These are phyloP conservation scores for Tachina grossa DNA, from an alignment of 2,888 invertebrate genomes.

Conservation along the genomic window DNA sequence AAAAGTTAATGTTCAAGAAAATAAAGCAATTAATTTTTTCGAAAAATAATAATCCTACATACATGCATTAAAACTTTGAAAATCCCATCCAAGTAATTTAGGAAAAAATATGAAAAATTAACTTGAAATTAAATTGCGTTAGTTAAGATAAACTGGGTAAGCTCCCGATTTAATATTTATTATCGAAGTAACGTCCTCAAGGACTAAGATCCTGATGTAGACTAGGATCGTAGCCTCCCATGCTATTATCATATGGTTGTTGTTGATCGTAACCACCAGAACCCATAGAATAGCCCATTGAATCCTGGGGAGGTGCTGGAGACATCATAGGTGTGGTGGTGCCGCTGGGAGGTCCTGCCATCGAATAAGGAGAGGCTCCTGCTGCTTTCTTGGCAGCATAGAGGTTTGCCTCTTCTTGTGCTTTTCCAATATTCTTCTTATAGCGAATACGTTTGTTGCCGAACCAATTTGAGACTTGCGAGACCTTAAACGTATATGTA, in stretches of 20 bases:
- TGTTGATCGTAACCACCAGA: conserved; percentile 95
- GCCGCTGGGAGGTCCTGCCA: conserved; percentile 94
- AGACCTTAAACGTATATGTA: conserved; percentile 77
- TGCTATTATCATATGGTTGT: conserved; percentile 93
- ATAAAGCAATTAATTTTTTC: conserved; percentile 31
- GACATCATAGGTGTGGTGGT: conserved; percentile 98
- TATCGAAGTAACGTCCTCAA: conserved; percentile 81
- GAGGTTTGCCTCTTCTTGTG: conserved; percentile 99
- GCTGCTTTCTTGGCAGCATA: conserved; percentile 99
- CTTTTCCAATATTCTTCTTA: conserved; percentile 99
- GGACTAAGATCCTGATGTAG: conserved; percentile 94
- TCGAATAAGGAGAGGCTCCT: conserved; percentile 94
- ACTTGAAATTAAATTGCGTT: conserved; percentile 61
- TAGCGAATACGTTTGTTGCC: conserved; percentile 99
- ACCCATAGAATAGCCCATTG: conserved; percentile 96
- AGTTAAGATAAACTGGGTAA: conserved; percentile 59
- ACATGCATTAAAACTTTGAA: conserved; percentile 45
- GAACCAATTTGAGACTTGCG: conserved; percentile 99
- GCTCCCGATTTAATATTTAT: conserved; percentile 72
- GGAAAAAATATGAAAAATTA: conserved; percentile 44
- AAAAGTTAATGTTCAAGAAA: conserved; percentile 40
- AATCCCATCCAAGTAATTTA: conserved; percentile 42
- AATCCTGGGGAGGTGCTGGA: conserved; percentile 95
- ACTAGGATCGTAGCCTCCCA: conserved; percentile 93
- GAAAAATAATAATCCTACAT: conserved; percentile 68